A percentile compares a stretch with the other conserved stretches of the same genome.
These are phyloP conservation scores for Melikaiella ostensackeni DNA, from an alignment of 2,888 invertebrate genomes.

Conservation along the genomic window DNA sequence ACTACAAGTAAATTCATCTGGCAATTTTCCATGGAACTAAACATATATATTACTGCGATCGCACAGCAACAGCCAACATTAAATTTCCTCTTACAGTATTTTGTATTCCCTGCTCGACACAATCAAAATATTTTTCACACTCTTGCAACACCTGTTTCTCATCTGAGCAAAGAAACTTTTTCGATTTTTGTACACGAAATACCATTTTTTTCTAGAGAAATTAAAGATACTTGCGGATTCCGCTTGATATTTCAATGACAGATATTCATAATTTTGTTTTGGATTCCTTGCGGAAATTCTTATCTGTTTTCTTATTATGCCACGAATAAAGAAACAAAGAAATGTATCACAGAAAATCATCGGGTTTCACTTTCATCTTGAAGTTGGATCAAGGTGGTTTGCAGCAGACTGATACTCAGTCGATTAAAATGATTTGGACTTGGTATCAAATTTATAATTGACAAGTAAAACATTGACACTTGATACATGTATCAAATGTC, in stretches of 20 bases:
- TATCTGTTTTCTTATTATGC: not conserved
- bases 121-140: not conserved
- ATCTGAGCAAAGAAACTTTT: not conserved
- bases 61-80: constrained; percentile 19
- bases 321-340: not conserved
- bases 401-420: too few species aligned
- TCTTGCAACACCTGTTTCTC: not conserved
- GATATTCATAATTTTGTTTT: too few species aligned
- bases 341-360: too few species aligned
- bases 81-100: constrained; percentile 12
- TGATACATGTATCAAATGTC: too few species aligned
- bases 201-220: too few species aligned
- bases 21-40: constrained; percentile 23
- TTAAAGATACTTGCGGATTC: not conserved
- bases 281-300: not conserved
- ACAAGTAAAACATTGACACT: too few species aligned
- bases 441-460: too few species aligned
- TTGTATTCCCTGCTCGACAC: not conserved
- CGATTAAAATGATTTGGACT: too few species aligned
- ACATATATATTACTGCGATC: not conserved
- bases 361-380: too few species aligned
- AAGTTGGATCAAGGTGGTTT: too few species aligned
- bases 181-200: not conserved
- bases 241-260: not conserved
- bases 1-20: constrained; percentile 8